phyloP scores from a whole-genome alignment of 2,113 vertebrate species.

The Coreoperca whiteheadi region DNA sequence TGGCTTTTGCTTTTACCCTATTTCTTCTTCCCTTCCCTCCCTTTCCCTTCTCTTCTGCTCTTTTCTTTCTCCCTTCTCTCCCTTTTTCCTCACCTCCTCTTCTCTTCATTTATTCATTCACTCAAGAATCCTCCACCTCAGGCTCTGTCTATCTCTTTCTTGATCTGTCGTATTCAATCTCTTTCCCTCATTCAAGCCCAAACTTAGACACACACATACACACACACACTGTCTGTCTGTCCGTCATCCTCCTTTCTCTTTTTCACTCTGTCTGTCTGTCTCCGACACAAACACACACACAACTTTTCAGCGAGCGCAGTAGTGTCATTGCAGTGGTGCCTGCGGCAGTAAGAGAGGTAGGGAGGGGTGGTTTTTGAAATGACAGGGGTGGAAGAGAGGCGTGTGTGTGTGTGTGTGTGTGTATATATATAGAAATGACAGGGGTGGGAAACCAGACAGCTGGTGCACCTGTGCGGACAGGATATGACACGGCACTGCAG shows the following conservation, averaged over 20 bases:
- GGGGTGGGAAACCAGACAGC: slow-evolving; percentile 66
- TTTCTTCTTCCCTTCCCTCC: neutral
- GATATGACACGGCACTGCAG: slow-evolving; percentile 72
- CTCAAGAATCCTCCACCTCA: slow-evolving; percentile 30
- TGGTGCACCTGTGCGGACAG: slow-evolving; percentile 78
- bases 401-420: slow-evolving; percentile 43
- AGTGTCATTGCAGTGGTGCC: slow-evolving; percentile 76
- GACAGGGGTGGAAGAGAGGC: slow-evolving; percentile 55
- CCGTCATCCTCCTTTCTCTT: slow-evolving; percentile 16
- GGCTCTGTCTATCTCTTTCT: slow-evolving; percentile 32
- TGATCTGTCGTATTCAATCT: slow-evolving; percentile 39
- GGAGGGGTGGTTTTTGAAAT: slow-evolving; percentile 61
- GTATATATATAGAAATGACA: slow-evolving; percentile 53
- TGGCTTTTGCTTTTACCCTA: slow-evolving; percentile 24
- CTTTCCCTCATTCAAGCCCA: slow-evolving; percentile 29
- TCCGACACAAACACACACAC: slow-evolving; percentile 29
- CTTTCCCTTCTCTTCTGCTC: neutral
- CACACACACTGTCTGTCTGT: slow-evolving; percentile 5
- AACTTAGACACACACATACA: slow-evolving; percentile 18
- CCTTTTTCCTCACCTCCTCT: neutral
- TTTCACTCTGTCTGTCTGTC: slow-evolving; percentile 16
- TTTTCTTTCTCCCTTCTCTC: neutral
- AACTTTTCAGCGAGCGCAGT: slow-evolving; percentile 52
- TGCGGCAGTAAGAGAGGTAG: slow-evolving; percentile 64
- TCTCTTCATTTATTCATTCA: slow-evolving; percentile 16